phyloP scores from a whole-genome alignment of 1,140 invertebrate species.

The Spodoptera frugiperda region DNA sequence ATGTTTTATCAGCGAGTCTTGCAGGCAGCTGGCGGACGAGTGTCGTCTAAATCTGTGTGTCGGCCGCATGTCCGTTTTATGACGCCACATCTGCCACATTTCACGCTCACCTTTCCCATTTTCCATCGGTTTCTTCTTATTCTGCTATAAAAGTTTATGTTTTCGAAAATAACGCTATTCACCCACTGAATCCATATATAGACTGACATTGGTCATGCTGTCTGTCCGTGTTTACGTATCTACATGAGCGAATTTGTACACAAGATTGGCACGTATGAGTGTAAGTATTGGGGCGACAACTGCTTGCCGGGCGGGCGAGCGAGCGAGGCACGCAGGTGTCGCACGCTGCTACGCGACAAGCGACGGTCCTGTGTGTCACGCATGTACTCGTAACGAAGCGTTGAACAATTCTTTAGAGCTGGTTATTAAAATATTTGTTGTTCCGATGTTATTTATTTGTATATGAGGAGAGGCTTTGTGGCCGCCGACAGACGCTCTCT shows the following conservation, averaged over 20 bases:
- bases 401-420: constrained; percentile 78
- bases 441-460: constrained; percentile 84
- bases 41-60: constrained; percentile 1
- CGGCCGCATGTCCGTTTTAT: constrained; percentile 60
- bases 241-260: constrained; percentile 42
- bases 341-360: constrained; percentile 52
- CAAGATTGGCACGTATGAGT: constrained; percentile 49
- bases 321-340: constrained; percentile 58
- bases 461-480: constrained; percentile 74
- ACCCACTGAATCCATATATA: constrained; percentile 63
- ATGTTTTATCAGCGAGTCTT: background rate
- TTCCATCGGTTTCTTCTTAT: constrained; percentile 74
- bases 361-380: constrained; percentile 66
- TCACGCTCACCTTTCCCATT: constrained; percentile 83
- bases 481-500: constrained; percentile 65
- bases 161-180: constrained; percentile 73
- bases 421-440: constrained; percentile 86
- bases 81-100: constrained; percentile 79
- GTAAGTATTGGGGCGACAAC: constrained; percentile 48
- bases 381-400: constrained; percentile 68
- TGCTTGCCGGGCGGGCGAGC: constrained; percentile 25
- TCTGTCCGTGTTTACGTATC: constrained; percentile 65
- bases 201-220: constrained; percentile 77
- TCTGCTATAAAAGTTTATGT: constrained; percentile 79
- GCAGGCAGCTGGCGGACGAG: background rate